A percentile compares a stretch with the other conserved stretches of the same genome.
Conservation (phyloP, 2,113 vertebrate genomes). For the Rallus limicola region DNA sequence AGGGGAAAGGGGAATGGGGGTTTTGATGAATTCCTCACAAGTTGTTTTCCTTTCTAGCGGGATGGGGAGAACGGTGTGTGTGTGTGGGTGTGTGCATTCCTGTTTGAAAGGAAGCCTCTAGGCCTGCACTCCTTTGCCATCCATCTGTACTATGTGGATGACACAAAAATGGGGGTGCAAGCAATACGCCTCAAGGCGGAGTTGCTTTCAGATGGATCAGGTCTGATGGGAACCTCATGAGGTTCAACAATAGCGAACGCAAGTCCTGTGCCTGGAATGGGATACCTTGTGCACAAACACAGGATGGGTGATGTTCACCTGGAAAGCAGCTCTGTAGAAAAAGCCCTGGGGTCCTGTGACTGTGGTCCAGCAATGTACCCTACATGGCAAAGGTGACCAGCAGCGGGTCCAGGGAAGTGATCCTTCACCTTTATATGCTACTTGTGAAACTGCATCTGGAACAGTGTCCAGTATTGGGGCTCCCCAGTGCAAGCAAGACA, state of each 20-base stretch:
- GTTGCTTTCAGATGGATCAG: not conserved
- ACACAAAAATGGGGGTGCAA: not conserved
- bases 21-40: too few relatives aligned
- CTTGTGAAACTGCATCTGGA: not conserved
- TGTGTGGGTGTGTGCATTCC: too few relatives aligned
- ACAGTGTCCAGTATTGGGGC: not conserved
- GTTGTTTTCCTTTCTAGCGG: too few relatives aligned
- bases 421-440: not conserved
- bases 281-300: fast-evolving
- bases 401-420: not conserved
- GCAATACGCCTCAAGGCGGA: not conserved
- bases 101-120: not conserved
- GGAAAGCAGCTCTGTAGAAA: too few relatives aligned
- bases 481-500: not conserved
- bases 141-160: not conserved
- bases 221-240: not conserved
- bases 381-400: not conserved
- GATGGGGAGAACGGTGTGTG: too few relatives aligned
- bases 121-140: not conserved
- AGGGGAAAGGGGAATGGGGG: too few relatives aligned
- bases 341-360: not conserved
- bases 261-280: not conserved
- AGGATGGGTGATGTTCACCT: fast-evolving
- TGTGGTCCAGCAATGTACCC: not conserved
- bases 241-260: not conserved